These are phyloP conservation scores for Ictalurus furcatus DNA, from an alignment of 2,113 vertebrate species.

Conservation along the genomic window DNA sequence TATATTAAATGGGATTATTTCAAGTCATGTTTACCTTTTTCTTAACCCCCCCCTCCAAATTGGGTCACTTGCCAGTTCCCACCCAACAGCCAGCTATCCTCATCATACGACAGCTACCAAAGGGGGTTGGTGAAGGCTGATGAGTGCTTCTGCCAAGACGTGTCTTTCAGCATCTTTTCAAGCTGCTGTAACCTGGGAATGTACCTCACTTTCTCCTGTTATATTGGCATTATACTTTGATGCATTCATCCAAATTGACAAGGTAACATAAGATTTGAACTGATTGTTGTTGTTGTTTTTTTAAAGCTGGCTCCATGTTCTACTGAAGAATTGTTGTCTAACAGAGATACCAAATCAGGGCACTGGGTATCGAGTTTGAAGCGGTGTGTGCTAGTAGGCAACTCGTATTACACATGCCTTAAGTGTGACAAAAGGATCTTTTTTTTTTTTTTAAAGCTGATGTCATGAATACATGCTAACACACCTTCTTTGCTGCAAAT, in stretches of 20 bases:
- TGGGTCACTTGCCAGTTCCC: not conserved
- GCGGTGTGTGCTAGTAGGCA: not conserved
- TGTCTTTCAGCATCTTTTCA: not conserved
- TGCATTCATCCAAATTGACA: not conserved
- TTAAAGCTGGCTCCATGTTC: not conserved
- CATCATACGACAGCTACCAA: not conserved
- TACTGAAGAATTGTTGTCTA: not conserved
- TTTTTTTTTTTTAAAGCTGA: not conserved
- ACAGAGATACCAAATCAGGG: not conserved
- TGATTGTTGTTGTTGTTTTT: not conserved
- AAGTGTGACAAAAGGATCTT: not conserved
- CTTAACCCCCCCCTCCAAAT: no score
- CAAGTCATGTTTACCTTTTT: not conserved
- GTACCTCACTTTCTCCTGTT: not conserved
- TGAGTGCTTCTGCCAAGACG: not conserved
- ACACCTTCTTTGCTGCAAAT: not conserved
- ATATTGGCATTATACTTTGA: not conserved
- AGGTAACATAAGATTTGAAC: not conserved
- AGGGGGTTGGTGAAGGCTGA: not conserved
- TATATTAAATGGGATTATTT: slow-evolving; percentile 13
- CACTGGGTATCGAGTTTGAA: not conserved
- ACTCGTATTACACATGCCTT: not conserved
- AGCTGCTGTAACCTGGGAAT: not conserved
- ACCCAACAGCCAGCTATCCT: not conserved
- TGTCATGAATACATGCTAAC: not conserved